Evolutionary conservation across 1,140 invertebrate species (phyloP).

Genomic region (Capitella teleta): DNA sequence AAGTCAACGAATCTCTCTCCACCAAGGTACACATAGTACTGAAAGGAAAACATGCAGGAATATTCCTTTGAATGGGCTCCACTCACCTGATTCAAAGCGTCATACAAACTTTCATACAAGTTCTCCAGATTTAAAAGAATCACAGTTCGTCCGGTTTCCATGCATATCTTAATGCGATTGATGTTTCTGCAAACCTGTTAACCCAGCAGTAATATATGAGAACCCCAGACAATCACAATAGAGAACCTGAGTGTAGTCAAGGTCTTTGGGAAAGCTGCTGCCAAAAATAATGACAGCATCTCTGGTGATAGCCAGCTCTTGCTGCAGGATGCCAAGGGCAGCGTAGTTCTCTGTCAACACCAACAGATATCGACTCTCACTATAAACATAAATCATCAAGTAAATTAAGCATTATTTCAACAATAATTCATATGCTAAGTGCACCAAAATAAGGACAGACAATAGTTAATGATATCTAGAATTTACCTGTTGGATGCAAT

Average conservation of each 20-base stretch:
- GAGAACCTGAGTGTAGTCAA: conserved; percentile 32
- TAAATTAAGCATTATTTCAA: no score
- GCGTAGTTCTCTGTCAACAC: conserved; percentile 33
- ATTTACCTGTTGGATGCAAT: no score
- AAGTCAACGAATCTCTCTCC: conserved; percentile 34
- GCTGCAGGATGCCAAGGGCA: conserved; percentile 27
- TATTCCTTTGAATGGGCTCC: neutral
- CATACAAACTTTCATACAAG: conserved; percentile 37
- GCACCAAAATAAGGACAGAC: no score
- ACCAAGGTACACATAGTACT: conserved; percentile 34
- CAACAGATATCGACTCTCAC: conserved; percentile 32
- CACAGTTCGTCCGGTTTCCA: conserved; percentile 37
- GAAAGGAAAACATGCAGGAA: conserved; percentile 11
- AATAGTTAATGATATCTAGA: neutral
- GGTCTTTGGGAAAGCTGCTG: conserved; percentile 33
- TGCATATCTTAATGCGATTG: conserved; percentile 38
- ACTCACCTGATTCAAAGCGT: conserved; percentile 34
- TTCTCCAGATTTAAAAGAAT: conserved; percentile 35
- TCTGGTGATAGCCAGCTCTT: conserved; percentile 18
- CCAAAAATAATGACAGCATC: conserved; percentile 30
- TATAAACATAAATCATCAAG: no score
- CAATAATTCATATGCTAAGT: no score
- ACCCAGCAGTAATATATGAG: no score
- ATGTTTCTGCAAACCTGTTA: conserved; percentile 36
- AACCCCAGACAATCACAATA: no score